Conservation (phyloP, 2,888 invertebrate species). For the Spodoptera picta region DNA sequence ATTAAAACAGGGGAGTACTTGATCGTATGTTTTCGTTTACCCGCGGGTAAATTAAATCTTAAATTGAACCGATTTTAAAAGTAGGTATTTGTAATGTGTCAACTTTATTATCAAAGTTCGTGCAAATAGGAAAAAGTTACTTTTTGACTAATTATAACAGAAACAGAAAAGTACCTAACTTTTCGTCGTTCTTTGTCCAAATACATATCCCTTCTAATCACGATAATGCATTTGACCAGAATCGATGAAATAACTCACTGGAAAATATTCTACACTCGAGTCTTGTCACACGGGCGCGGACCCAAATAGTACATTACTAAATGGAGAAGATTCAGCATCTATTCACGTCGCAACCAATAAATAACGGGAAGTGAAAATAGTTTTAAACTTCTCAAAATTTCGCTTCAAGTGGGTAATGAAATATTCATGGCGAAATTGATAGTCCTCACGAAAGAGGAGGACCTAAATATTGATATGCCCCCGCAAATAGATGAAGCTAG, state of each 20-base stretch:
- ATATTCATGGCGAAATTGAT: constrained; percentile 42
- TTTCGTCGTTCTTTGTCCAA: not conserved
- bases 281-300: constrained; percentile 8
- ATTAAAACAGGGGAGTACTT: constrained; percentile 15
- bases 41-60: no score
- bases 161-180: no score
- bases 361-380: constrained; percentile 42
- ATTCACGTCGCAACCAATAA: constrained; percentile 40
- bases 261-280: constrained; percentile 34
- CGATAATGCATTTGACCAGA: constrained; percentile 22
- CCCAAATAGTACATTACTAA: constrained; percentile 33
- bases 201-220: constrained; percentile 34
- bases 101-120: no score
- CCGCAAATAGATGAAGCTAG: constrained; percentile 16
- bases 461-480: constrained; percentile 17
- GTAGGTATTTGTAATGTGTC: not conserved
- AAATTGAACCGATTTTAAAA: no score
- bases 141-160: not conserved
- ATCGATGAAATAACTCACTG: constrained; percentile 28
- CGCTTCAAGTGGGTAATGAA: constrained; percentile 30
- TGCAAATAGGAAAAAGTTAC: no score
- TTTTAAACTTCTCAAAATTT: constrained; percentile 33
- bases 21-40: not conserved
- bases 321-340: constrained; percentile 38
- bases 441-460: constrained; percentile 6